phyloP scores from a whole-genome alignment of 2,797 vertebrate genomes.

The Staurois parvus region DNA sequence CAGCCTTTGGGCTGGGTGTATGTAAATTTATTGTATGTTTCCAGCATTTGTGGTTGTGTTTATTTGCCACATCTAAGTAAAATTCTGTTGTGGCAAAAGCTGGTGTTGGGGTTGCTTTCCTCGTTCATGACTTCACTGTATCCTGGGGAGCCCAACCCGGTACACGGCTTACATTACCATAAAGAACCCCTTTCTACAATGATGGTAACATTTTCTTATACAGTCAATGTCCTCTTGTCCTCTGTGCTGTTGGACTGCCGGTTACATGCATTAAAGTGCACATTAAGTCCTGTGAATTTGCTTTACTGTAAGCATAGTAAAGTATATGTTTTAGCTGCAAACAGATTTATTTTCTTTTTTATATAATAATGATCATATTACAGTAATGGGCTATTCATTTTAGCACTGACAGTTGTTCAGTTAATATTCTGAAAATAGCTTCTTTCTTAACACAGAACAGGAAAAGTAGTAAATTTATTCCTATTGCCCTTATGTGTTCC shows the following conservation, averaged over 20 bases:
- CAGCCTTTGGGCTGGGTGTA: too few relatives aligned
- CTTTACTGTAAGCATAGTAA: too few relatives aligned
- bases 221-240: neutral
- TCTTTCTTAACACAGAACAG: conserved; percentile 31
- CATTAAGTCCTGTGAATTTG: neutral
- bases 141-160: too few relatives aligned
- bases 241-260: neutral
- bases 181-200: neutral
- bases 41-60: too few relatives aligned
- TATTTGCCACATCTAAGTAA: too few relatives aligned
- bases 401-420: conserved; percentile 15
- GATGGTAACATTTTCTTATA: neutral
- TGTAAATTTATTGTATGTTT: too few relatives aligned
- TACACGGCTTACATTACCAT: too few relatives aligned
- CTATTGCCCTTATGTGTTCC: conserved; percentile 39
- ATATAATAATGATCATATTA: neutral
- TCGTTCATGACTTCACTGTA: too few relatives aligned
- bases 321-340: neutral
- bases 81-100: too few relatives aligned
- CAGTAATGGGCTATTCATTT: neutral
- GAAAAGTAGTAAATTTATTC: conserved; percentile 45
- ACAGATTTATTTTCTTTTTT: neutral
- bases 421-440: conserved; percentile 10
- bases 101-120: too few relatives aligned
- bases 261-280: neutral